Conservation (phyloP, 2,888 invertebrate species). For the Chorisops tibialis region DNA sequence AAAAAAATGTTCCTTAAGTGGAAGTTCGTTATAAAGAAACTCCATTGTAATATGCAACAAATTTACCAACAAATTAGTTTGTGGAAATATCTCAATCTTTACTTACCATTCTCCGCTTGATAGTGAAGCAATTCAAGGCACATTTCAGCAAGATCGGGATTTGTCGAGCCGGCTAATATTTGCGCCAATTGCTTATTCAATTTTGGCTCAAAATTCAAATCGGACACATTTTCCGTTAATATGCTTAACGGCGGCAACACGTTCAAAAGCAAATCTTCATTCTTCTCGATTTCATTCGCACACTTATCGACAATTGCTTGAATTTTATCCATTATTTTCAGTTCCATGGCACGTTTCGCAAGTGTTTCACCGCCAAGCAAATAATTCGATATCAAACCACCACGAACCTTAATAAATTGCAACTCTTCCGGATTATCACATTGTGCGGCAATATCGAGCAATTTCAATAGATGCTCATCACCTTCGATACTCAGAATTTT, state of each 20-base stretch:
- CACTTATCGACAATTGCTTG: conserved; percentile 54
- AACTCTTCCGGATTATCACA: conserved; percentile 49
- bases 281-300: conserved; percentile 52
- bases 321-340: conserved; percentile 56
- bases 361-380: conserved; percentile 69
- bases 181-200: conserved; percentile 61
- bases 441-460: conserved; percentile 49
- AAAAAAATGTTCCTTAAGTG: too few species aligned
- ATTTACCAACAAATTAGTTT: too few species aligned
- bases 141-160: conserved; percentile 70
- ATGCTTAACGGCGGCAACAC: conserved; percentile 60
- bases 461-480: conserved; percentile 52
- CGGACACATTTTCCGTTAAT: conserved; percentile 61
- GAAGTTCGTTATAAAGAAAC: too few species aligned
- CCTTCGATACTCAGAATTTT: conserved; percentile 56
- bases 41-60: too few species aligned
- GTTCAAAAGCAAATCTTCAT: conserved; percentile 58
- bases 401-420: conserved; percentile 62
- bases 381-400: conserved; percentile 77
- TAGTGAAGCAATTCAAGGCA: conserved; percentile 73
- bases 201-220: conserved; percentile 57
- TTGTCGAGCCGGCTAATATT: conserved; percentile 60
- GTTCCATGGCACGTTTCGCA: conserved; percentile 59
- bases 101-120: conserved; percentile 70
- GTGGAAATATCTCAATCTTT: too few species aligned